Conservation (phyloP, 92 coral and sea anemone species). For the Zoanthus solanderi region DNA sequence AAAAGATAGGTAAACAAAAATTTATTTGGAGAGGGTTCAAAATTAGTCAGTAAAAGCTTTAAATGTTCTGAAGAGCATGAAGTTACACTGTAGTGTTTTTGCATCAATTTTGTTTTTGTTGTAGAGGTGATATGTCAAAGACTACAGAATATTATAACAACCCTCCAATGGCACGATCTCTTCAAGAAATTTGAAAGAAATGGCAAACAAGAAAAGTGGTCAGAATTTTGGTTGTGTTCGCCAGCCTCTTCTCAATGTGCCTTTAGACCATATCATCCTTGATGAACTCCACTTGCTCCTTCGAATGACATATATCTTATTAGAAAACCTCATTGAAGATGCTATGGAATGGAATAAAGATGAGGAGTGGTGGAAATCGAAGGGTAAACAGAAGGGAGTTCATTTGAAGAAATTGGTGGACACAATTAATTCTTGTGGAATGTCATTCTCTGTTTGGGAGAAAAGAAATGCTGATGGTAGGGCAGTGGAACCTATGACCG, state of each 20-base stretch:
- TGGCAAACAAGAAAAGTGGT: slow-evolving; percentile 22
- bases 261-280: slow-evolving; percentile 40
- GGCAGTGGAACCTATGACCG: slow-evolving; percentile 6
- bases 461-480: neutral
- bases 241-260: slow-evolving; percentile 50
- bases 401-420: neutral
- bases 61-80: neutral
- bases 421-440: neutral
- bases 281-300: slow-evolving; percentile 56
- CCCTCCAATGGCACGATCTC: slow-evolving; percentile 16
- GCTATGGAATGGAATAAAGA: slow-evolving; percentile 12
- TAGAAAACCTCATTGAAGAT: slow-evolving; percentile 28
- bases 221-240: slow-evolving; percentile 49
- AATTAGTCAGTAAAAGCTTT: neutral
- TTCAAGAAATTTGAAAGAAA: slow-evolving; percentile 27
- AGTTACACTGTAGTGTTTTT: neutral
- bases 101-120: slow-evolving; percentile 8
- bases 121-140: slow-evolving; percentile 53
- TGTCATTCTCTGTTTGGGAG: neutral
- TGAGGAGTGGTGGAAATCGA: slow-evolving; percentile 2
- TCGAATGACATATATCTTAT: slow-evolving; percentile 38
- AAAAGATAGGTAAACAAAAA: slow-evolving; percentile 56
- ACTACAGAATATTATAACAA: slow-evolving; percentile 23
- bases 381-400: neutral
- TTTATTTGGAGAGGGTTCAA: neutral